Conservation (phyloP, 1,140 invertebrate genomes). For the Neoseiulus cucumeris region DNA sequence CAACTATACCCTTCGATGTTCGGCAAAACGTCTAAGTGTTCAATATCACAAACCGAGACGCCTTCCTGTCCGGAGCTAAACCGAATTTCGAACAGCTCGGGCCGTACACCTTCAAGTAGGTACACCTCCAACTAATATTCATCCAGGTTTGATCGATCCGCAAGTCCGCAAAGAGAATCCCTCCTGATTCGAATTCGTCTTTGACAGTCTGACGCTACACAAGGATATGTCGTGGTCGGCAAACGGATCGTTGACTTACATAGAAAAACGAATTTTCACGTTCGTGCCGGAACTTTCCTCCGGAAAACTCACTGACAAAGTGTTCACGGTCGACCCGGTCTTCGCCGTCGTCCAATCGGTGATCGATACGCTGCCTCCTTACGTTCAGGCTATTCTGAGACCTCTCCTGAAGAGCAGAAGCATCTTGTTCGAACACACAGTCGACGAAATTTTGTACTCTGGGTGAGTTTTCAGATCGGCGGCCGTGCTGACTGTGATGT, state of each 20-base stretch:
- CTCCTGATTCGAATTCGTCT: too few relatives aligned
- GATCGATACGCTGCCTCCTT: neutral
- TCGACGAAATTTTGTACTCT: neutral
- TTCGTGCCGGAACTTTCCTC: neutral
- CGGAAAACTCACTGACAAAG: neutral
- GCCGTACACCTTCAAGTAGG: neutral
- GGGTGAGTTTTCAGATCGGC: neutral
- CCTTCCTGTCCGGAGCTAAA: neutral
- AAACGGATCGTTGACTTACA: too few relatives aligned
- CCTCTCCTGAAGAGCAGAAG: neutral
- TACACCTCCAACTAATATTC: too few relatives aligned
- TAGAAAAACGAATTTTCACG: too few relatives aligned
- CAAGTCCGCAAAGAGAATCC: too few relatives aligned
- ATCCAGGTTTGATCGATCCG: too few relatives aligned
- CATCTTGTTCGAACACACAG: neutral
- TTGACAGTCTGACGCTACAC: too few relatives aligned
- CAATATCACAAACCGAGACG: neutral
- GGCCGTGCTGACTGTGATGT: neutral
- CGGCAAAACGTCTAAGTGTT: slow-evolving; percentile 1
- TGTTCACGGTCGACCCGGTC: neutral
- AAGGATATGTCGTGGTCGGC: too few relatives aligned
- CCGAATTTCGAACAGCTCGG: slow-evolving; percentile 1
- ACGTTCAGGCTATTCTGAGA: neutral
- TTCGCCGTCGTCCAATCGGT: neutral
- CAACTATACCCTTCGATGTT: neutral